phyloP scores from a whole-genome alignment of 2,888 invertebrate genomes.

The Epiblema foenella region DNA sequence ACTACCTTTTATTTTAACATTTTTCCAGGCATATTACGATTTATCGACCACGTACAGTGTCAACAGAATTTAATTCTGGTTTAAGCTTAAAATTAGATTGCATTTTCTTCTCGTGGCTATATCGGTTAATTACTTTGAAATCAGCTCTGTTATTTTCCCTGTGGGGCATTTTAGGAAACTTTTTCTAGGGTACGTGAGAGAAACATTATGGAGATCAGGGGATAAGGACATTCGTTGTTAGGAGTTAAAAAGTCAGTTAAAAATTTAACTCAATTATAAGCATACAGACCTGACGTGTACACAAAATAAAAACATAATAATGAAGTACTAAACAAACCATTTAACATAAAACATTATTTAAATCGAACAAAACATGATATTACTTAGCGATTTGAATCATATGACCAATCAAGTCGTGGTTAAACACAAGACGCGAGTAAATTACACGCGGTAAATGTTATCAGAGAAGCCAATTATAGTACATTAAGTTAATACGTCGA shows the following conservation, averaged over 20 bases:
- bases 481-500: slow-evolving; percentile 24
- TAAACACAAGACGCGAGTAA: slow-evolving; percentile 16
- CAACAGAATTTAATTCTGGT: too few relatives aligned
- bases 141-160: too few relatives aligned
- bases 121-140: too few relatives aligned
- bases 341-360: not conserved
- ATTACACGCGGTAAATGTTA: slow-evolving; percentile 23
- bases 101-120: too few relatives aligned
- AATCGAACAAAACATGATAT: not conserved
- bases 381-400: not conserved
- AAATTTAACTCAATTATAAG: not conserved
- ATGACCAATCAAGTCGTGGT: slow-evolving; percentile 5
- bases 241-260: not conserved
- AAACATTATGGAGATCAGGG: too few relatives aligned
- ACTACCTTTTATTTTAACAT: not conserved
- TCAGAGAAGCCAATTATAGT: slow-evolving; percentile 32
- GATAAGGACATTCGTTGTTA: not conserved
- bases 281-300: not conserved
- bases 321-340: not conserved
- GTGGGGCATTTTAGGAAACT: too few relatives aligned
- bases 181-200: too few relatives aligned
- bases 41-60: too few relatives aligned
- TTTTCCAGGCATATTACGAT: too few relatives aligned
- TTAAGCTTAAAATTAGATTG: too few relatives aligned
- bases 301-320: not conserved